phyloP scores from a whole-genome alignment of 2,888 invertebrate species.

The Aporophyla lueneburgensis region DNA sequence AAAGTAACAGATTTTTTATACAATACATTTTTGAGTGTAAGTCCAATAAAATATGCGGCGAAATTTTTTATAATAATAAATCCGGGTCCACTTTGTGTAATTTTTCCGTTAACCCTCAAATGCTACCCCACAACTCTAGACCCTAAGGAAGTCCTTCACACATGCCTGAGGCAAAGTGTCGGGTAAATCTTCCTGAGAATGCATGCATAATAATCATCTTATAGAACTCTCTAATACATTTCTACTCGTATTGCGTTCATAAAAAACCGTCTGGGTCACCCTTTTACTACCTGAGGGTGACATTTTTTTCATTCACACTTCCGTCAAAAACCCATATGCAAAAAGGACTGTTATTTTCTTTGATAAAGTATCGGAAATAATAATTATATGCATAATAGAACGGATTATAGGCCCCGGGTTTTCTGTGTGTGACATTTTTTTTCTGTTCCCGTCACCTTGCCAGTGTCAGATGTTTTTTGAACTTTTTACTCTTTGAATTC shows the following conservation, averaged over 20 bases:
- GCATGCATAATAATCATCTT: slow-evolving; percentile 88
- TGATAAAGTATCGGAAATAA: slow-evolving; percentile 90
- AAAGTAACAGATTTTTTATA: slow-evolving; percentile 6
- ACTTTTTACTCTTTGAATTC: slow-evolving; percentile 77
- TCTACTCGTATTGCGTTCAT: slow-evolving; percentile 85
- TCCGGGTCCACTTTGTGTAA: slow-evolving; percentile 54
- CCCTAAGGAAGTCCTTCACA: slow-evolving; percentile 83
- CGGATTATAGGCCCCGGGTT: slow-evolving; percentile 87
- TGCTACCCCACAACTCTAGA: slow-evolving; percentile 72
- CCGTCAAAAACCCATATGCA: slow-evolving; percentile 89
- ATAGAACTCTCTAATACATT: slow-evolving; percentile 79
- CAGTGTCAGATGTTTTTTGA: slow-evolving; percentile 83
- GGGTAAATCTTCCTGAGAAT: slow-evolving; percentile 89
- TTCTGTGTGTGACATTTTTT: slow-evolving; percentile 84
- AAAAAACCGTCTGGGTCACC: slow-evolving; percentile 86
- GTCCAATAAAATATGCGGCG: slow-evolving; percentile 41
- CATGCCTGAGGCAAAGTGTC: slow-evolving; percentile 81
- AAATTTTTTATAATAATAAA: slow-evolving; percentile 36
- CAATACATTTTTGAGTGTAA: slow-evolving; percentile 27
- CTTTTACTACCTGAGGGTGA: slow-evolving; percentile 88
- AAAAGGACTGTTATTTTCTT: slow-evolving; percentile 90
- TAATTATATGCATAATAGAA: slow-evolving; percentile 90
- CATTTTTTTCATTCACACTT: slow-evolving; percentile 90
- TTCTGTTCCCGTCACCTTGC: slow-evolving; percentile 88
- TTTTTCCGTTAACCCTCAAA: slow-evolving; percentile 79